phyloP scores from a whole-genome alignment of 2,888 invertebrate genomes.

The Zygaena filipendulae region DNA sequence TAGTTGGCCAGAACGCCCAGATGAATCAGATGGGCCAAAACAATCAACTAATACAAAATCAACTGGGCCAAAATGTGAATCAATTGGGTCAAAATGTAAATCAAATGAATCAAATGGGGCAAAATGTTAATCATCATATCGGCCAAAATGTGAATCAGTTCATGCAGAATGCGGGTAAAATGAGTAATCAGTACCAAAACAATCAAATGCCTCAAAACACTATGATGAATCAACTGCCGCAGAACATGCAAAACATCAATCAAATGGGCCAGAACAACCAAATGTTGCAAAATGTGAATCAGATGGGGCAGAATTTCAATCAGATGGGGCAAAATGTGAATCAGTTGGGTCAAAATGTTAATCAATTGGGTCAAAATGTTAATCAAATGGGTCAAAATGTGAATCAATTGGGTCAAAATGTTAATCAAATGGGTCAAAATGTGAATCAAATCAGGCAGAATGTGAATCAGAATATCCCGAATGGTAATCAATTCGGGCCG shows the following conservation, averaged over 20 bases:
- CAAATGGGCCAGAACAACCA: conserved; percentile 28
- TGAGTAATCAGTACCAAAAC: conserved; percentile 20
- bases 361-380: conserved; percentile 20
- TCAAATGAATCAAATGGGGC: conserved; percentile 23
- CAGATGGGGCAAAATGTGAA: conserved; percentile 28
- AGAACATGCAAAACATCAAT: conserved; percentile 22
- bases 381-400: conserved; percentile 24
- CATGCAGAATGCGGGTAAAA: conserved; percentile 23
- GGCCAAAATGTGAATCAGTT: conserved; percentile 22
- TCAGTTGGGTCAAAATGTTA: conserved; percentile 24
- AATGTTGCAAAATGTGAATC: conserved; percentile 24
- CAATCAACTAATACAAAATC: conserved; percentile 16
- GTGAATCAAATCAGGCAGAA: conserved; percentile 20
- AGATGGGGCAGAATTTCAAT: conserved; percentile 26
- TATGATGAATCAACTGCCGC: conserved; percentile 21
- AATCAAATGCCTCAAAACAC: conserved; percentile 25
- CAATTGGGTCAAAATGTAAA: conserved; percentile 16
- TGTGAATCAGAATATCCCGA: conserved; percentile 33
- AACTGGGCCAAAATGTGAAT: conserved; percentile 17
- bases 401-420: conserved; percentile 21
- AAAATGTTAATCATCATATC: conserved; percentile 25
- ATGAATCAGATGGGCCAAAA: conserved; percentile 19
- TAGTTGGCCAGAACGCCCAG: conserved; percentile 27
- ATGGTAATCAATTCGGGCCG: conserved; percentile 42
- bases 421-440: conserved; percentile 24